Base-by-base conservation (phyloP, 2,113 vertebrate species). In the Shinisaurus crocodilurus region DNA sequence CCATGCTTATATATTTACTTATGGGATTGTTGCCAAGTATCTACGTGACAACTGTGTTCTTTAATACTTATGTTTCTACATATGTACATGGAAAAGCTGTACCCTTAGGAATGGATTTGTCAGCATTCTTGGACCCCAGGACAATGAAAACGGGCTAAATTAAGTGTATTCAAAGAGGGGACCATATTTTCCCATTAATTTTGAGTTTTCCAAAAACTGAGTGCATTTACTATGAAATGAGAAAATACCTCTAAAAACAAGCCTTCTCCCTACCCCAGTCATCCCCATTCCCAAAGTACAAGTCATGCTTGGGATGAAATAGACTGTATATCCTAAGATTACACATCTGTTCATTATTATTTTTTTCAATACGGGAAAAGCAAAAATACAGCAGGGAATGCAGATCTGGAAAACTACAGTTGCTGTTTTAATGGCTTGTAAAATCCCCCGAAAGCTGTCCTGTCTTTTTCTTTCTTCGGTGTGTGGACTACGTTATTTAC, bases 281-380 rank as follows among this genome's bases (percentile, higher is more conserved):
- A 91, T 85, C 50, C 5, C 18, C 89, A 93, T 87, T 90, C 82
- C 91, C 80, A 87, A 92, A 87, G 60, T 90, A 2, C 0, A 2
- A 82, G 75, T 93, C 90, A 94, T 81, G 81, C 34, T 12, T 91
- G 76, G 65, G 20, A 91, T 79, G 82, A 94, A 95, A 95, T 80
- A 92, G 93, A 94, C 94, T 91, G 92, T 34, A 93, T 95, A 87
- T 88, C 90, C 70, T 81, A 32, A 48, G 54, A 89, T 63, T 83
- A 20, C 10, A 45, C 85, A 79, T 77, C 94, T 94, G 77, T 72
- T 86, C 89, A 93, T 60, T 54, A 54, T 54, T 54, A 92, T 93
- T 92, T 90, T 93, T 88, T 82, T 91, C 94, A 20, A 20, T 5
- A 77, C 89, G 92, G 85, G 69, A 37, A 91, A 88, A 43, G 32